Evolutionary conservation across 2,797 vertebrate species (phyloP).

Genomic region (Eulemur rubriventer): DNA sequence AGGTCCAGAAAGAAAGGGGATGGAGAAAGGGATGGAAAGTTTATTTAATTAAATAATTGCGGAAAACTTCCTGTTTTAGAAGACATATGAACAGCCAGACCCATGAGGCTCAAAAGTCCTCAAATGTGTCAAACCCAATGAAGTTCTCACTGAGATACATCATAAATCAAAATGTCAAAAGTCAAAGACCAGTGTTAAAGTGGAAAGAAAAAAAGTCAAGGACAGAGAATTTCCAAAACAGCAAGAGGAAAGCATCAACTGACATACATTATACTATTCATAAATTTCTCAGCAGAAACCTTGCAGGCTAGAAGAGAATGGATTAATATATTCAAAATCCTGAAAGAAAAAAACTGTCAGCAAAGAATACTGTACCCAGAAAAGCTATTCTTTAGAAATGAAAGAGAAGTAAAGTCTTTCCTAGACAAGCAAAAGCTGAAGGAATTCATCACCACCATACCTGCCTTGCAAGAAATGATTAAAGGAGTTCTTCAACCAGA

Average conservation of each 20-base stretch:
- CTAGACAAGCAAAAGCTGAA: background rate
- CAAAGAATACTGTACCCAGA: background rate
- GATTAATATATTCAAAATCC: background rate
- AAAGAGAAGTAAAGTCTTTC: background rate
- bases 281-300: background rate
- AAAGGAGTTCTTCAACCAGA: background rate
- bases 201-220: too few relatives aligned
- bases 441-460: background rate
- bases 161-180: background rate
- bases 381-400: background rate
- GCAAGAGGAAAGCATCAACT: background rate
- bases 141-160: background rate
- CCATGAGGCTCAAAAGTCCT: background rate
- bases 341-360: background rate
- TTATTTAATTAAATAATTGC: background rate
- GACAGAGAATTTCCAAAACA: background rate
- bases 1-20: background rate
- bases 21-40: background rate
- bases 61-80: background rate
- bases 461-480: background rate
- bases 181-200: background rate
- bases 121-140: background rate
- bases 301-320: background rate
- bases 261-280: background rate
- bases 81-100: background rate